These are phyloP conservation scores for Pseudolaguvia tuberculata DNA, from an alignment of 2,113 vertebrate species.

Conservation along the genomic window DNA sequence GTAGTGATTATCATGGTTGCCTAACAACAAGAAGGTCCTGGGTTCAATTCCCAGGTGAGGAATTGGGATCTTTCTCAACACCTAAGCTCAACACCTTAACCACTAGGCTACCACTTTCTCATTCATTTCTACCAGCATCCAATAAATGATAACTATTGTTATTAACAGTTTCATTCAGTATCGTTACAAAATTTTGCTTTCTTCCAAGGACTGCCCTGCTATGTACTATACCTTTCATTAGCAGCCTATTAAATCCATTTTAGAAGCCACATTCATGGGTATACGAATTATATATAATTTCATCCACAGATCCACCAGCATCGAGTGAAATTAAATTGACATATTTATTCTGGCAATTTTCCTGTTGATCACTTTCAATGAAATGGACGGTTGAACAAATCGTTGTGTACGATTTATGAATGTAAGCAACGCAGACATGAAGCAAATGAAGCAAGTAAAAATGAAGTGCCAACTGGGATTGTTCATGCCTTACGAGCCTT, in stretches of 20 bases:
- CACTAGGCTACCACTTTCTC: no score
- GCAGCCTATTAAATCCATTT: no score
- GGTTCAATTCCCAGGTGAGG: no score
- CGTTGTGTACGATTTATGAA: constrained; percentile 14
- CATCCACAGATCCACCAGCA: neutral
- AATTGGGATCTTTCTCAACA: no score
- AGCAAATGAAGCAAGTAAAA: constrained; percentile 8
- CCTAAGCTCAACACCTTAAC: no score
- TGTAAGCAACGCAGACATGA: constrained; percentile 4
- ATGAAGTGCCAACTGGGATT: constrained; percentile 1
- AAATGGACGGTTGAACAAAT: constrained; percentile 2
- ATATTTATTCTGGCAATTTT: neutral
- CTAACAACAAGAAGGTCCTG: no score
- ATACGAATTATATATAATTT: neutral
- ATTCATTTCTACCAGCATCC: neutral
- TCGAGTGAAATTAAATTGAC: neutral
- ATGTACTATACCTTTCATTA: no score
- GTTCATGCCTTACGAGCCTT: constrained; percentile 10
- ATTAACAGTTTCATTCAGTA: neutral
- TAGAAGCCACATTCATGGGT: neutral
- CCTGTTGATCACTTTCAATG: neutral
- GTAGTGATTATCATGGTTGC: no score
- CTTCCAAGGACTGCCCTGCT: no score
- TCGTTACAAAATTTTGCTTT: no score
- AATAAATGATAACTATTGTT: neutral